These are phyloP conservation scores for Reticulitermes speratus DNA, from an alignment of 1,140 invertebrate species.

Conservation along the genomic window DNA sequence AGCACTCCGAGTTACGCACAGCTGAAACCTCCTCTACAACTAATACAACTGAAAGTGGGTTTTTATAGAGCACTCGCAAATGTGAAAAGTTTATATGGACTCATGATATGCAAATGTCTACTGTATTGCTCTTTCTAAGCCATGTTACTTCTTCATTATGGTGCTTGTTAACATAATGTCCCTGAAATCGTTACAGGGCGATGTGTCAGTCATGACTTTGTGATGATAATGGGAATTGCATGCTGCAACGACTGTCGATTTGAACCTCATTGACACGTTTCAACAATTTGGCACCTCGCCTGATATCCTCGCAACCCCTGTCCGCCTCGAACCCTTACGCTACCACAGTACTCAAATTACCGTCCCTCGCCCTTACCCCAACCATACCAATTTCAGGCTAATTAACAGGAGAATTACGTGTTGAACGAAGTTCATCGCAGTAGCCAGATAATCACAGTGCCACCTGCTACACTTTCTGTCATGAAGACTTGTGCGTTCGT, in stretches of 20 bases:
- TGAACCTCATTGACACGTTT: slow-evolving; percentile 1
- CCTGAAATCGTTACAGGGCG: background rate
- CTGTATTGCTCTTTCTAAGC: background rate
- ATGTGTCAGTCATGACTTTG: background rate
- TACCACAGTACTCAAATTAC: background rate
- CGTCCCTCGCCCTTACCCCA: background rate
- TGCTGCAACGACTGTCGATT: background rate
- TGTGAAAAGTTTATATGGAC: no score
- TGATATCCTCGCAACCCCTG: background rate
- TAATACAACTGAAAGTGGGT: no score
- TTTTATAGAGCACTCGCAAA: no score
- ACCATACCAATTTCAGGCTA: slow-evolving; percentile 6
- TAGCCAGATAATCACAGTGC: slow-evolving; percentile 3
- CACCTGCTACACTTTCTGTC: background rate
- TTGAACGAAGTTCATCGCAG: slow-evolving; percentile 14
- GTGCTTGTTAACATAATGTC: background rate
- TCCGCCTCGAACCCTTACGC: background rate
- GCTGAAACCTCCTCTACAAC: no score
- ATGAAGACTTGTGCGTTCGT: background rate
- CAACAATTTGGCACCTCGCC: slow-evolving; percentile 16
- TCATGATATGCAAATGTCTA: background rate
- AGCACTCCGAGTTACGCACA: no score
- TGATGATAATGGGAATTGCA: background rate
- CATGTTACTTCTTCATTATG: background rate
- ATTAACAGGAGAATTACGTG: slow-evolving; percentile 18